Base-by-base conservation (phyloP, 2,113 vertebrate genomes). In the Dicaeum eximium region DNA sequence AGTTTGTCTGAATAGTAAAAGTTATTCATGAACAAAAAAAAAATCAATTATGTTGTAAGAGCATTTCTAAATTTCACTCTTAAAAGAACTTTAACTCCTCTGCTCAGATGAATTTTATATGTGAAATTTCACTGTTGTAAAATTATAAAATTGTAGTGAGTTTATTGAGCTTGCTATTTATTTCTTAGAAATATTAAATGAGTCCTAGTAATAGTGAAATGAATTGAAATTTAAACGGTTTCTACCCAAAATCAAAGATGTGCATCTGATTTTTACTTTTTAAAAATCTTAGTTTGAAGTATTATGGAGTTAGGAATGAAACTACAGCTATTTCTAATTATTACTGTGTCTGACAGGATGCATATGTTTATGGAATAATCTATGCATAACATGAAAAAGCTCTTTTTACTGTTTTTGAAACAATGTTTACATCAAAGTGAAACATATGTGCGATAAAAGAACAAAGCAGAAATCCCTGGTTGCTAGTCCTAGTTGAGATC, bases 381-480 rank as follows among this genome's bases (percentile, higher is more conserved):
- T 93, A 92, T 84, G 80, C 86, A 88, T 92, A 92, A 92, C 86
- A 88, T 57, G 40, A 96, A 92, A 97, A 95, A 93, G 72, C 28
- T 86, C 53, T 71, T 94, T 96, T 88, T 90, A 71, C 57, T 93
- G 82, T 86, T 95, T 96, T 95, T 86, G 88, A 94, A 93, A 86
- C 75, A 94, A 53, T 93, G 88, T 96, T 97, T 96, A 93, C 75
- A 86, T 94, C 90, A 95, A 96, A 97, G 95, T 75, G 70, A 90
- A 96, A 93, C 94, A 92, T 88, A 71, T 84, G 90, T 88, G 80
- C 17, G 94, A 96, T 96, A 95, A 96, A 97, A 96, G 94, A 95
- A 90, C 94, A 97, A 94, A 96, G 93, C 64, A 83, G 72, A 92
- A 95, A 93, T 91, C 92, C 86, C 82, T 88, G 47, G 80, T 72